phyloP scores from a whole-genome alignment of 2,797 vertebrate species.

The Thripadectes ignobilis region DNA sequence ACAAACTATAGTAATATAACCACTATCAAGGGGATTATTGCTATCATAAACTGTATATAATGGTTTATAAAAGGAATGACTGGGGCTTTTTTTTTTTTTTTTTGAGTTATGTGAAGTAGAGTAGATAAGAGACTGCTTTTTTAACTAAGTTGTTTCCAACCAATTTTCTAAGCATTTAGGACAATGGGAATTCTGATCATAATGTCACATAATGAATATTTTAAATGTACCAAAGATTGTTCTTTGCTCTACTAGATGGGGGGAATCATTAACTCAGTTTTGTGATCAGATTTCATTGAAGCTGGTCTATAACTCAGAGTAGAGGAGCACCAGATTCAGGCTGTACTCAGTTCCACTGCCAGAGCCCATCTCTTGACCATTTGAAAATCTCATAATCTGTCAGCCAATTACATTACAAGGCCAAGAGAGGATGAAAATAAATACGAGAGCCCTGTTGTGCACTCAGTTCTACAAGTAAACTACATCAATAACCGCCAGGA shows the following conservation, averaged over 20 bases:
- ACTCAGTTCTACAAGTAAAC: not conserved
- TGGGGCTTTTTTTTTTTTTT: not conserved
- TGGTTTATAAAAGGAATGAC: slow-evolving; percentile 43
- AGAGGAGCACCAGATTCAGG: not conserved
- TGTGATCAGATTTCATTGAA: not conserved
- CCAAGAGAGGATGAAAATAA: not conserved
- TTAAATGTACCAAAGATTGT: slow-evolving; percentile 10
- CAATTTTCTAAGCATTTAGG: slow-evolving; percentile 46
- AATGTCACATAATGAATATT: slow-evolving; percentile 22
- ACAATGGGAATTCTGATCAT: not conserved
- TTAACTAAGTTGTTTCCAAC: slow-evolving; percentile 42
- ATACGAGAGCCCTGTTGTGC: not conserved
- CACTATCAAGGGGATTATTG: slow-evolving; percentile 59
- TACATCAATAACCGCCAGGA: not conserved
- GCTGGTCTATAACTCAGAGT: not conserved
- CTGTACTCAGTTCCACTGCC: not conserved
- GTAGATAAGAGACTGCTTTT: slow-evolving; percentile 36
- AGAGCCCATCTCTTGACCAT: not conserved
- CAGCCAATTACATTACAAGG: not conserved
- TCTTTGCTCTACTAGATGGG: not conserved
- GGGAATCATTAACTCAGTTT: not conserved
- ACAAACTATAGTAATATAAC: slow-evolving; percentile 54
- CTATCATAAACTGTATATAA: slow-evolving; percentile 50
- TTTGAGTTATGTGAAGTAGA: not conserved
- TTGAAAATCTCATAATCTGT: not conserved